These are phyloP conservation scores for Cheumatopsyche charites DNA, from an alignment of 1,140 invertebrate genomes.

Conservation along the genomic window DNA sequence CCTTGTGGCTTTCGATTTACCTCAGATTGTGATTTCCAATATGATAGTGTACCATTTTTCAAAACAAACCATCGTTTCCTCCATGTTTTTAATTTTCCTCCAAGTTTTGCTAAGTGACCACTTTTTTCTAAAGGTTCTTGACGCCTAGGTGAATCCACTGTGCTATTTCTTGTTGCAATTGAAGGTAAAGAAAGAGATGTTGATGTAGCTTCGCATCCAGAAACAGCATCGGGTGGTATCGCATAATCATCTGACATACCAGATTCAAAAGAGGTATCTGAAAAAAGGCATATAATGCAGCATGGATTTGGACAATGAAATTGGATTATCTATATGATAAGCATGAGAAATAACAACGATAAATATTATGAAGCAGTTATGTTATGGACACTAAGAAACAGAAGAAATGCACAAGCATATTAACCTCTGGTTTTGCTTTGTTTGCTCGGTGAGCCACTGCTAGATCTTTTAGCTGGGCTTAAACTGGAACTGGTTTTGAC, in stretches of 20 bases:
- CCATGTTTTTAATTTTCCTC: constrained; percentile 96
- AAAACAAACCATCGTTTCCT: constrained; percentile 92
- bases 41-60: constrained; percentile 87
- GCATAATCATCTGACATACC: constrained; percentile 96
- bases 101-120: constrained; percentile 91
- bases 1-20: constrained; percentile 88
- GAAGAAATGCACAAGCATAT: not conserved
- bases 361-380: not conserved
- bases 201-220: constrained; percentile 70
- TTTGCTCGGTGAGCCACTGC: constrained; percentile 80
- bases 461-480: constrained; percentile 82
- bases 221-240: constrained; percentile 90
- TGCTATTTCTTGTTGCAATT: constrained; percentile 67
- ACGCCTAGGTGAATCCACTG: constrained; percentile 72
- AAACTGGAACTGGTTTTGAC: constrained; percentile 82
- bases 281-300: constrained; percentile 47
- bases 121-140: constrained; percentile 86
- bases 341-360: not conserved
- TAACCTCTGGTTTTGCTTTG: constrained; percentile 73
- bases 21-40: constrained; percentile 94
- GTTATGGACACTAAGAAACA: not conserved
- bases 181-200: constrained; percentile 75
- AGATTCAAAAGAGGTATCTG: constrained; percentile 90
- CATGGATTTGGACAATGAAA: not conserved
- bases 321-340: not conserved